Base-by-base conservation (phyloP, 2,888 invertebrate species). In the Nomada fabriciana region DNA sequence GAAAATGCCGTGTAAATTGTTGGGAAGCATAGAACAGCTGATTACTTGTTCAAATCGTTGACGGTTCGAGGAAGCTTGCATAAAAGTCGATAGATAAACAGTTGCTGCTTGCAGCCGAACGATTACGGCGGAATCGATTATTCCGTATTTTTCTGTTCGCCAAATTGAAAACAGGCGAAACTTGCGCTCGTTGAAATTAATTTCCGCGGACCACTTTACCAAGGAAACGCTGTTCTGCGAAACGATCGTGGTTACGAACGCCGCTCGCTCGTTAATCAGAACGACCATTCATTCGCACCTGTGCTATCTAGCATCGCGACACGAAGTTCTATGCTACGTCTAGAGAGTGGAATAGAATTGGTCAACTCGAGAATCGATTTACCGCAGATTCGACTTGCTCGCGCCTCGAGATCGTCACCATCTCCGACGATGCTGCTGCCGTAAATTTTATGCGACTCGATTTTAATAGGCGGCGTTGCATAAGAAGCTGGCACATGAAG, bases 381-480 rank as follows among this genome's bases (percentile, higher is more conserved):
- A 36, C 23, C 43, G 42, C 20, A 23, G 57, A 60, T 11, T 42
- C 67, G 15, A 29, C 47, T 61, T 52, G 50, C 20, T 36, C 5
- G 60, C 57, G 29, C 29, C 15, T 36, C 20, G 65, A 42, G 18
- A 3, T 2, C 47, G 29, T 25, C 72, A 1, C 23, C 25, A 20
- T 64, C 64, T 36, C 36, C 60, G 36, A 29, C 23, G 70, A 10
- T 5, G 23, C 43, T 53, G 53, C 67, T 50, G 23, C 50, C 20
- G 13, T 43, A 55, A 20, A 65, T 43, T 25, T 43, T 53, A 20
- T 20, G 53, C 81, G 52, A 57, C 60, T 57, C 57, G 70, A 9
- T 74, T 77, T 83, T 82, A 78, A 83, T 75, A 67, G 70, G 59
- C 9, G 36, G 36, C 18, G 69, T 75, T 76, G 71, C 76, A 50